Conservation (phyloP, 2,888 invertebrate genomes). For the Stenolophus ochropezus region DNA sequence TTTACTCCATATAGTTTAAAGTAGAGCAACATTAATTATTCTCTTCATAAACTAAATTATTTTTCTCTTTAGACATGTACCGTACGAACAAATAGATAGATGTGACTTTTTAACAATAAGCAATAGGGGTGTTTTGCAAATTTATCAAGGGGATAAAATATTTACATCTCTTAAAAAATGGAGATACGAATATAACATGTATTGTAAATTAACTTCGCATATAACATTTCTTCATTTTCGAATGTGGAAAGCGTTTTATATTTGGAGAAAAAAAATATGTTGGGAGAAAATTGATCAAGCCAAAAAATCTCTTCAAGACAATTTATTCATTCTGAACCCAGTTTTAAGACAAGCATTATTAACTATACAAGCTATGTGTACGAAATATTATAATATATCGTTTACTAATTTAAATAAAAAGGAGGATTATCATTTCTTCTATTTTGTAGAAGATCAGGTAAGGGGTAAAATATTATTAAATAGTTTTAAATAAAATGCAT, state of each 20-base stretch:
- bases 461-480: constrained; percentile 29
- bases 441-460: constrained; percentile 83
- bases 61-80: constrained; percentile 83
- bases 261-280: constrained; percentile 84
- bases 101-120: constrained; percentile 88
- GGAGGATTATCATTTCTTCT: constrained; percentile 78
- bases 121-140: constrained; percentile 87
- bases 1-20: constrained; percentile 86
- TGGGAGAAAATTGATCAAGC: constrained; percentile 81
- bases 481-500: constrained; percentile 18
- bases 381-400: constrained; percentile 77
- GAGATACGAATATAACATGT: constrained; percentile 89
- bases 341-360: constrained; percentile 83
- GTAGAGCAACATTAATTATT: constrained; percentile 72
- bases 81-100: constrained; percentile 81
- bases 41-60: not conserved
- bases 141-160: constrained; percentile 81
- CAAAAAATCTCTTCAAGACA: constrained; percentile 78
- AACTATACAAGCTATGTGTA: constrained; percentile 81
- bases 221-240: constrained; percentile 82
- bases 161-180: constrained; percentile 87
- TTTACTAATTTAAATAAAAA: constrained; percentile 77
- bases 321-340: constrained; percentile 84
- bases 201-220: constrained; percentile 84
- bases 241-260: constrained; percentile 87